phyloP scores from a whole-genome alignment of 2,113 vertebrate species.

The Xiphophorus couchianus region DNA sequence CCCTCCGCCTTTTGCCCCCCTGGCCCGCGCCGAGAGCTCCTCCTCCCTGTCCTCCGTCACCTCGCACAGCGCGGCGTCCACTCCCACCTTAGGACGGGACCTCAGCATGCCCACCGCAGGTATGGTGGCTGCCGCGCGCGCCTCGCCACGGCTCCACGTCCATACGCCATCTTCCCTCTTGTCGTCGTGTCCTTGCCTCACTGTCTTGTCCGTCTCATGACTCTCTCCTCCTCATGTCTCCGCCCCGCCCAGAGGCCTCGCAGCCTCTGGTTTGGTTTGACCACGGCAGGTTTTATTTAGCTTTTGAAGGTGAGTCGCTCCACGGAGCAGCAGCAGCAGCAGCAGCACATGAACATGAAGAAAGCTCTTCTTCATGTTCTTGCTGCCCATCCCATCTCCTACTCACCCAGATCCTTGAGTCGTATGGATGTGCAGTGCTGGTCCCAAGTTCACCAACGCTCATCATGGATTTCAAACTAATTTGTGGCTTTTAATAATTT shows the following conservation, averaged over 20 bases:
- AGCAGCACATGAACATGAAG: conserved; percentile 47
- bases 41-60: conserved; percentile 97
- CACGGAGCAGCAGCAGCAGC: conserved; percentile 27
- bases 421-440: neutral
- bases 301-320: conserved; percentile 96
- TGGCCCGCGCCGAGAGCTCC: conserved; percentile 96
- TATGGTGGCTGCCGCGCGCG: conserved; percentile 27
- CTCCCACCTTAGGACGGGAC: conserved; percentile 93
- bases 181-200: conserved; percentile 84
- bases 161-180: conserved; percentile 65
- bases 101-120: conserved; percentile 78
- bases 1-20: conserved; percentile 92
- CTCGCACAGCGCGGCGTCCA: conserved; percentile 94
- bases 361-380: conserved; percentile 19
- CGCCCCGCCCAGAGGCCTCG: conserved; percentile 91
- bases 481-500: no score
- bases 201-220: conserved; percentile 75
- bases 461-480: neutral
- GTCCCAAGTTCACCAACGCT: neutral
- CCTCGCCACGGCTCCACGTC: conserved; percentile 32
- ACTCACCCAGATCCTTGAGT: conserved; percentile 20
- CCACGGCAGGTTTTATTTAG: conserved; percentile 99
- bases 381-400: conserved; percentile 27
- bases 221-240: conserved; percentile 85
- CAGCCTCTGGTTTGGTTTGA: conserved; percentile 99